These are phyloP conservation scores for Amphimedon queenslandica DNA, from an alignment of 37 sponge, comb jelly and placozoan species.

Conservation along the genomic window DNA sequence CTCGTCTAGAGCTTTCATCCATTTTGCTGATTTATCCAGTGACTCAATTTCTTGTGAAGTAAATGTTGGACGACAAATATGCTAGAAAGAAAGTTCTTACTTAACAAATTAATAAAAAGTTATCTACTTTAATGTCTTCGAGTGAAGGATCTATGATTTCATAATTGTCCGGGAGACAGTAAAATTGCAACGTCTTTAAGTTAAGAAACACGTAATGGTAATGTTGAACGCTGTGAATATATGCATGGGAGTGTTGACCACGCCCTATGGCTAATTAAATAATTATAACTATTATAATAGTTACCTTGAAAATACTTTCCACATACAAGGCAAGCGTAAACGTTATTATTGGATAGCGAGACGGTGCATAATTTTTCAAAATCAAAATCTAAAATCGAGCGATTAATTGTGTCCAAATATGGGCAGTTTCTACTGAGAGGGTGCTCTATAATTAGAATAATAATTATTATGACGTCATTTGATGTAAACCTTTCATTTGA, in stretches of 20 bases:
- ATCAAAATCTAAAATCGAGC: constrained; percentile 93
- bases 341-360: constrained; percentile 92
- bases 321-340: constrained; percentile 98
- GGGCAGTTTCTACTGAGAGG: constrained; percentile 65
- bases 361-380: constrained; percentile 98
- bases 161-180: constrained; percentile 98
- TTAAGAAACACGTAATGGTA: constrained; percentile 91
- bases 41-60: constrained; percentile 53
- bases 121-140: constrained; percentile 95
- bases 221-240: constrained; percentile 96
- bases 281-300: not conserved
- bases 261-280: constrained; percentile 55
- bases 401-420: constrained; percentile 86
- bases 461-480: not conserved
- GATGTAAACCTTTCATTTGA: not conserved
- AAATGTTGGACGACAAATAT: constrained; percentile 85
- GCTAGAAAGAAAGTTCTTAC: constrained; percentile 46
- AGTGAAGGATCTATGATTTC: constrained; percentile 94
- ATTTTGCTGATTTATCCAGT: constrained; percentile 53
- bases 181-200: constrained; percentile 81
- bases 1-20: constrained; percentile 83
- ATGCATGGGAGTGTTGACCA: constrained; percentile 89
- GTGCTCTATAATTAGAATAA: constrained; percentile 15
- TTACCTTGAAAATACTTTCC: constrained; percentile 99
- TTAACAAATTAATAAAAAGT: no score